Evolutionary conservation across 1,140 invertebrate species (phyloP).

Genomic region (Listronotus oregonensis): DNA sequence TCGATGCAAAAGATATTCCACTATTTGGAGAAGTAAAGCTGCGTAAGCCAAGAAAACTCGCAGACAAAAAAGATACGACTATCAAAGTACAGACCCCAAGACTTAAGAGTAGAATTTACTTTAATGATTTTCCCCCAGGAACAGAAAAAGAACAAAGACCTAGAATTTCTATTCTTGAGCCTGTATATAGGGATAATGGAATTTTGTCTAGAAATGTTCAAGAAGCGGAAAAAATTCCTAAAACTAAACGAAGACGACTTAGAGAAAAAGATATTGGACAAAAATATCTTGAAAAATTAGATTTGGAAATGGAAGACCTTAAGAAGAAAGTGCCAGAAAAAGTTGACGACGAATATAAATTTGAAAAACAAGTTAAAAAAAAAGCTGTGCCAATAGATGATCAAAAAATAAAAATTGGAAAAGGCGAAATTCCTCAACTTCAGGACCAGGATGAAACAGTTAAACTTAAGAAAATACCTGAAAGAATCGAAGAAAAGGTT

Average conservation of each 20-base stretch:
- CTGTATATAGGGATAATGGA: conserved; percentile 65
- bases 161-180: conserved; percentile 60
- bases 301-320: conserved; percentile 64
- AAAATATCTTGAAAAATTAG: conserved; percentile 72
- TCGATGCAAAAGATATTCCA: conserved; percentile 70
- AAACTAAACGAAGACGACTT: conserved; percentile 53
- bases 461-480: conserved; percentile 29
- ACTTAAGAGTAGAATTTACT: conserved; percentile 68
- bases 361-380: conserved; percentile 41
- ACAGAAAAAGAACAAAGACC: conserved; percentile 58
- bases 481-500: conserved; percentile 19
- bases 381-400: conserved; percentile 32
- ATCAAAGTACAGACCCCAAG: conserved; percentile 62
- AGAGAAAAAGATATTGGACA: conserved; percentile 71
- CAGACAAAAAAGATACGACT: conserved; percentile 49
- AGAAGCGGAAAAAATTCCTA: conserved; percentile 69
- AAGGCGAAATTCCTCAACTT: conserved; percentile 56
- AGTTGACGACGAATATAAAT: conserved; percentile 48
- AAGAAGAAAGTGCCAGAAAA: conserved; percentile 50
- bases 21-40: conserved; percentile 59
- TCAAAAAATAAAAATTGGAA: conserved; percentile 55
- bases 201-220: conserved; percentile 72
- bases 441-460: conserved; percentile 17
- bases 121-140: conserved; percentile 65
- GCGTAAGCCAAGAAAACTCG: conserved; percentile 45